Conservation (phyloP, 1,140 invertebrate species). For the Nasonia vitripennis region DNA sequence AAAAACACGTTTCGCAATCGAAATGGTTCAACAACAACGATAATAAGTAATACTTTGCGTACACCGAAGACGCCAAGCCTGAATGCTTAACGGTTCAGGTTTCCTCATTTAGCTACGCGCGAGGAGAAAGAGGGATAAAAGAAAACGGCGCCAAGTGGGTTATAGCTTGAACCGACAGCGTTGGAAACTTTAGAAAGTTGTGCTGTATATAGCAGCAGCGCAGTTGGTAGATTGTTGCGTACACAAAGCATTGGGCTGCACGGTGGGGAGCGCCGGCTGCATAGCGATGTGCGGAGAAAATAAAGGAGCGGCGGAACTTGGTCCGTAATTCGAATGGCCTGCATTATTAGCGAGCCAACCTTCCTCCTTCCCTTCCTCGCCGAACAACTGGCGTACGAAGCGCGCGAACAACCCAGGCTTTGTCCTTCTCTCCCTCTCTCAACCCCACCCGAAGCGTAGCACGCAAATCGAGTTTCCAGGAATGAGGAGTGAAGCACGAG, state of each 20-base stretch:
- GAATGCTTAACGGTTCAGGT: background rate
- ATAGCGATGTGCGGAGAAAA: slow-evolving; percentile 40
- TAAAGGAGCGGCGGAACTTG: background rate
- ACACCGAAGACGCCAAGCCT: no score
- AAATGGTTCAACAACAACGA: no score
- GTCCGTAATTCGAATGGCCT: background rate
- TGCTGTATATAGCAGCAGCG: slow-evolving; percentile 37
- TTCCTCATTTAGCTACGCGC: background rate
- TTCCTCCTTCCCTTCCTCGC: background rate
- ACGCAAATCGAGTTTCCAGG: background rate
- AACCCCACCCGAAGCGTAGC: no score
- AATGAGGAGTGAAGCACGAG: slow-evolving; percentile 8
- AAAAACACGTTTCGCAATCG: background rate
- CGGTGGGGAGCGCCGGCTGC: no score
- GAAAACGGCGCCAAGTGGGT: background rate
- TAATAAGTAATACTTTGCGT: no score
- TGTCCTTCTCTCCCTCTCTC: background rate
- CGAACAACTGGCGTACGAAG: background rate
- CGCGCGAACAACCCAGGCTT: background rate
- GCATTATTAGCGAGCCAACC: background rate
- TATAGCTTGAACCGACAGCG: slow-evolving; percentile 53
- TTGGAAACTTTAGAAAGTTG: slow-evolving; percentile 63
- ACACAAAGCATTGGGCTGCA: slow-evolving; percentile 30
- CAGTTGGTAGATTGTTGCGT: slow-evolving; percentile 61
- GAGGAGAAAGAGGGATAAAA: background rate